These are phyloP conservation scores for Alsophila aescularia DNA, from an alignment of 2,888 invertebrate genomes.

Conservation along the genomic window DNA sequence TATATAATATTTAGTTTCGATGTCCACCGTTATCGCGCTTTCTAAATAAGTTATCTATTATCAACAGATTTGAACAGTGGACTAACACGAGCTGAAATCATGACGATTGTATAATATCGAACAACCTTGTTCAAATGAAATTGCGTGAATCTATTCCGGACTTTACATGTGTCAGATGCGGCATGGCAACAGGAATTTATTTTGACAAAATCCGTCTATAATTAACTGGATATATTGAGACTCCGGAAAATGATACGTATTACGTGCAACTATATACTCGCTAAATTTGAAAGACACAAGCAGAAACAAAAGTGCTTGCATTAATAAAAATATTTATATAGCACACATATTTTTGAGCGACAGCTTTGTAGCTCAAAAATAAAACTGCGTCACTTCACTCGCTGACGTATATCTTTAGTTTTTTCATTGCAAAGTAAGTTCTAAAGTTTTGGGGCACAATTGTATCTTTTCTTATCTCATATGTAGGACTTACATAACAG, in stretches of 20 bases:
- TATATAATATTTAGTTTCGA: too few species aligned
- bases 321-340: too few species aligned
- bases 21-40: background rate
- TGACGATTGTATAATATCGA: background rate
- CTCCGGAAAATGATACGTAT: conserved; percentile 36
- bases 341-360: too few species aligned
- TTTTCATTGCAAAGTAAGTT: too few species aligned
- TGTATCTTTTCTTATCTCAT: too few species aligned
- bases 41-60: background rate
- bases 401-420: too few species aligned
- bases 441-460: too few species aligned
- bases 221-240: conserved; percentile 17
- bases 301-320: conserved; percentile 9
- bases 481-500: too few species aligned
- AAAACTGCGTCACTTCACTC: too few species aligned
- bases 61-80: background rate
- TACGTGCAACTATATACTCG: conserved; percentile 41
- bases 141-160: conserved; percentile 18
- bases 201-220: conserved; percentile 5
- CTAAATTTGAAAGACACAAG: conserved; percentile 7
- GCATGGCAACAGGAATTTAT: conserved; percentile 11
- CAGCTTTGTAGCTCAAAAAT: too few species aligned
- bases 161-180: background rate
- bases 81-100: background rate
- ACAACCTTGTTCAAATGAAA: conserved; percentile 10